Evolutionary conservation across 2,888 invertebrate species (phyloP).

Genomic region (Coelinius sp.): DNA sequence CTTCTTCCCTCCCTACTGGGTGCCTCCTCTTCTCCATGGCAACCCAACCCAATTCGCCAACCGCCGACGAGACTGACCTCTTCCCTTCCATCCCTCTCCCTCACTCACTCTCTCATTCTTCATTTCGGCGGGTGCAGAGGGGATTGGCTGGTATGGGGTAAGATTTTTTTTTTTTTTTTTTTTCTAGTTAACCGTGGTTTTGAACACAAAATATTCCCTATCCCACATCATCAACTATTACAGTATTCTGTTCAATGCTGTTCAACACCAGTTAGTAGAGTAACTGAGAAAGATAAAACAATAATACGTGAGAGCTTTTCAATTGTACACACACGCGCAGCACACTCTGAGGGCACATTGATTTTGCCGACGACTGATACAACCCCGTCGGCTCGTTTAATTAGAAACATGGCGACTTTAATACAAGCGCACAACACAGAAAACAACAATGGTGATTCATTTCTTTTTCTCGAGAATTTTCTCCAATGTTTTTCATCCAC

Average conservation of each 20-base stretch:
- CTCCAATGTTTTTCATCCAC: constrained; percentile 11
- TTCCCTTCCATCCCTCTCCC: constrained; percentile 30
- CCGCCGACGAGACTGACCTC: constrained; percentile 63
- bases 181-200: constrained; percentile 6
- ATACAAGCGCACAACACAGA: constrained; percentile 70
- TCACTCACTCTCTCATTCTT: constrained; percentile 36
- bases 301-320: constrained; percentile 36
- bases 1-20: constrained; percentile 3
- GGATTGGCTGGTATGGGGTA: background rate
- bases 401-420: constrained; percentile 69
- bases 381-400: constrained; percentile 69
- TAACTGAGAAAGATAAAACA: constrained; percentile 21
- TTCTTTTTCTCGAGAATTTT: constrained; percentile 23
- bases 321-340: constrained; percentile 46
- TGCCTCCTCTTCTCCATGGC: constrained; percentile 63
- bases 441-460: constrained; percentile 64
- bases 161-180: background rate
- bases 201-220: constrained; percentile 8
- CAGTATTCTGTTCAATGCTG: constrained; percentile 5
- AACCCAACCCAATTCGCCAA: constrained; percentile 69
- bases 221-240: background rate
- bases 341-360: constrained; percentile 54
- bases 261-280: constrained; percentile 17
- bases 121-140: background rate
- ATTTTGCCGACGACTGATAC: constrained; percentile 69